Percentiles rank a stretch among this genome's conserved stretches.
Conservation (phyloP, 2,797 vertebrate species). For the Tokudaia tokunoshimensis region DNA sequence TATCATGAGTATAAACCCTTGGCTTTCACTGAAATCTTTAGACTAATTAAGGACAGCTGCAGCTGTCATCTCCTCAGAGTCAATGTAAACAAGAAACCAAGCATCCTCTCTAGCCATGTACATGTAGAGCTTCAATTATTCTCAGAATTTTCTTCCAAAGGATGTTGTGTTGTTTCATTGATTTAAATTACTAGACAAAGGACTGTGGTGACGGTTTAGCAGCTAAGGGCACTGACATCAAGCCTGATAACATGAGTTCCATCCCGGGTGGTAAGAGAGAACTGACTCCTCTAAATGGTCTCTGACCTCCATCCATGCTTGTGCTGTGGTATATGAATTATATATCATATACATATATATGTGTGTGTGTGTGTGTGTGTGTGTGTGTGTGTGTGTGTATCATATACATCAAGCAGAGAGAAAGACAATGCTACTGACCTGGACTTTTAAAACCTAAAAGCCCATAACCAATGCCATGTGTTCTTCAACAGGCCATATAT, state of each 20-base stretch:
- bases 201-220: too few relatives aligned
- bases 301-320: background rate
- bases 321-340: background rate
- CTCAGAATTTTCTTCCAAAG: background rate
- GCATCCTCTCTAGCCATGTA: accelerated
- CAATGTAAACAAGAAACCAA: background rate
- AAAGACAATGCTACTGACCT: background rate
- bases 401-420: background rate
- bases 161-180: background rate
- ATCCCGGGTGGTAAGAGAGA: background rate
- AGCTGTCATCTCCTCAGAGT: too few relatives aligned
- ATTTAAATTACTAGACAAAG: background rate
- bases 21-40: background rate
- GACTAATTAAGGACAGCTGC: background rate
- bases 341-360: too few relatives aligned
- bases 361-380: too few relatives aligned
- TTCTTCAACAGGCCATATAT: background rate
- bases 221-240: background rate
- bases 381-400: background rate
- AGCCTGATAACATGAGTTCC: background rate
- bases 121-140: background rate
- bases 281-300: background rate
- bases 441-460: background rate
- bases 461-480: background rate
- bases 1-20: background rate